Percentiles rank a stretch among this genome's conserved stretches.
Evolutionary conservation across 1,140 invertebrate genomes (phyloP).

Genomic region (Sitophilus oryzae): DNA sequence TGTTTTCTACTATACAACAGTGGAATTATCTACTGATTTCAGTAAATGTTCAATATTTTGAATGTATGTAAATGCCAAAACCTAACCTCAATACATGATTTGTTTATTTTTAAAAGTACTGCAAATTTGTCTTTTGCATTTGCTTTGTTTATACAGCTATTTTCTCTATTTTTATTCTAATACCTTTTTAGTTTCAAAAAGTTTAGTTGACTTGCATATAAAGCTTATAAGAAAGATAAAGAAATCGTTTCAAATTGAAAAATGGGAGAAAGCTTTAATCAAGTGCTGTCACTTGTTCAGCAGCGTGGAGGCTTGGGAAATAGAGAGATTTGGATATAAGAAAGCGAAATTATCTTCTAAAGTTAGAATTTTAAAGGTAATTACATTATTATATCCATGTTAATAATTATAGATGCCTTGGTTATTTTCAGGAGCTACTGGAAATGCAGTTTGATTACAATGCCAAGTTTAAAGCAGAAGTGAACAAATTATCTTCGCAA

Average conservation of each 20-base stretch:
- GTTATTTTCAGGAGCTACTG: slow-evolving; percentile 66
- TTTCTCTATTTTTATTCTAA: background rate
- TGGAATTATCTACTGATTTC: no score
- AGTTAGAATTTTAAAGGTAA: slow-evolving; percentile 78
- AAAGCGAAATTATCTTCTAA: slow-evolving; percentile 83
- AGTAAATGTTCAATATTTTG: background rate
- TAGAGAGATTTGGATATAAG: slow-evolving; percentile 93
- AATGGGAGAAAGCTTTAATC: slow-evolving; percentile 84
- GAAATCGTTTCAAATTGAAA: slow-evolving; percentile 72
- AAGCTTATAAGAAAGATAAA: slow-evolving; percentile 82
- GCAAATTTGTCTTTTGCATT: background rate
- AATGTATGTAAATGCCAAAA: no score
- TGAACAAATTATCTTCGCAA: slow-evolving; percentile 73
- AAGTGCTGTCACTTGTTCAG: slow-evolving; percentile 89
- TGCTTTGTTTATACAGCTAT: background rate
- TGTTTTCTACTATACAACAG: no score
- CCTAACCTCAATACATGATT: background rate
- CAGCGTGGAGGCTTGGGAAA: slow-evolving; percentile 90
- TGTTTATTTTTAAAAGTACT: no score
- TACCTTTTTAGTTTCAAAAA: slow-evolving; percentile 64
- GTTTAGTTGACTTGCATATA: slow-evolving; percentile 79
- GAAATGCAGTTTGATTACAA: slow-evolving; percentile 95
- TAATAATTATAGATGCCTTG: slow-evolving; percentile 7
- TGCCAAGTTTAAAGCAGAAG: slow-evolving; percentile 85
- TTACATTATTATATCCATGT: background rate